phyloP scores from a whole-genome alignment of 2,888 invertebrate genomes.

The Dermolepida albohirtum region DNA sequence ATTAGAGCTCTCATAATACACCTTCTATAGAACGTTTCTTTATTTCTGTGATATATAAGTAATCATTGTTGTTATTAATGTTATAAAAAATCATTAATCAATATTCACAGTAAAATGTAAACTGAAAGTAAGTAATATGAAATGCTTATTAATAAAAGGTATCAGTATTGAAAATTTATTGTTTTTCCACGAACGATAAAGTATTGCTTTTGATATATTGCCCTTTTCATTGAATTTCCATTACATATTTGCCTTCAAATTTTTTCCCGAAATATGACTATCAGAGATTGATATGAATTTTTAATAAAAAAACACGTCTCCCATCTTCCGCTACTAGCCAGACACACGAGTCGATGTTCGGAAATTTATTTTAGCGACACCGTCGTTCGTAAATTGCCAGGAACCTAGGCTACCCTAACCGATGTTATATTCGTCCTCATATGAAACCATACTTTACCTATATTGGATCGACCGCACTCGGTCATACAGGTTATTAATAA shows the following conservation, averaged over 20 bases:
- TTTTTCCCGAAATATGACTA: constrained; percentile 23
- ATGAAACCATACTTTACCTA: constrained; percentile 31
- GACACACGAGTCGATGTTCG: constrained; percentile 23
- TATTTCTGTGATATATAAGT: too few species aligned
- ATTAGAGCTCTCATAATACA: too few species aligned
- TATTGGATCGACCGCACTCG: constrained; percentile 23
- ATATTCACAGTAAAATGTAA: too few species aligned
- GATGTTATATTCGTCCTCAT: constrained; percentile 28
- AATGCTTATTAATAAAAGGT: background rate
- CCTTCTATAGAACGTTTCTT: too few species aligned
- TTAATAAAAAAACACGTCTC: constrained; percentile 30
- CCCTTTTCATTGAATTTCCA: constrained; percentile 25
- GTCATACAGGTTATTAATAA: constrained; percentile 33
- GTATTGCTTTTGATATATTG: constrained; percentile 28
- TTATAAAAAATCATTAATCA: too few species aligned
- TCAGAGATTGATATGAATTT: constrained; percentile 37
- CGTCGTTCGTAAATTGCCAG: constrained; percentile 35
- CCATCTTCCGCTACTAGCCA: constrained; percentile 25
- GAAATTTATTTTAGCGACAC: constrained; percentile 35
- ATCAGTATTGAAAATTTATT: background rate
- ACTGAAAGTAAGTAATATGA: background rate
- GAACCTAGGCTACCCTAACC: constrained; percentile 17
- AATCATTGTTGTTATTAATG: too few species aligned
- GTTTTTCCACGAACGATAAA: constrained; percentile 1
- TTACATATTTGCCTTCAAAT: constrained; percentile 32